phyloP scores from a whole-genome alignment of 2,888 invertebrate species.

The Microctonus hyperodae region DNA sequence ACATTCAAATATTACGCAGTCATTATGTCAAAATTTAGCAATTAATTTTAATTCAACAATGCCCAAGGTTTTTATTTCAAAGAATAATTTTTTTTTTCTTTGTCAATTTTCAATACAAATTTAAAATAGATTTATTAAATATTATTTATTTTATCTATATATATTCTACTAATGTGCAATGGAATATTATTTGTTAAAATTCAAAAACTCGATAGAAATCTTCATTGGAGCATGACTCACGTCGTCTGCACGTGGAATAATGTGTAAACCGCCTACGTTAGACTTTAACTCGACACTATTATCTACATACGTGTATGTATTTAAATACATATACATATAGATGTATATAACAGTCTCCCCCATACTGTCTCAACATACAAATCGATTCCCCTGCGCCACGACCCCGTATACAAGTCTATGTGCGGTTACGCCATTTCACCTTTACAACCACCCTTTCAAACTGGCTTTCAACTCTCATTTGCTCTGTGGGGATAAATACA shows the following conservation, averaged over 20 bases:
- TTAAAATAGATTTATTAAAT: no score
- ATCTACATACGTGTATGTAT: no score
- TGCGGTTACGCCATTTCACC: slow-evolving; percentile 16
- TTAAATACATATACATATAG: neutral
- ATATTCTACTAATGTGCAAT: no score
- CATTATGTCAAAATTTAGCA: no score
- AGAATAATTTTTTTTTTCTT: no score
- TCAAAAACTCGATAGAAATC: slow-evolving; percentile 3
- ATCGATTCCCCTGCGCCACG: slow-evolving; percentile 8
- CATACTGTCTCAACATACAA: neutral
- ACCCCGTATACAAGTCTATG: neutral
- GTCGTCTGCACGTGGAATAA: slow-evolving; percentile 14
- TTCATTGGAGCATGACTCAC: slow-evolving; percentile 9
- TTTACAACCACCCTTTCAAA: slow-evolving; percentile 8
- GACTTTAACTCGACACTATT: slow-evolving; percentile 3
- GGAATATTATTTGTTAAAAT: neutral
- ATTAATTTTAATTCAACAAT: no score
- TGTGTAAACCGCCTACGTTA: slow-evolving; percentile 8
- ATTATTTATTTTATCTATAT: no score
- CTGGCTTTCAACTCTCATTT: slow-evolving; percentile 20
- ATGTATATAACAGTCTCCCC: neutral
- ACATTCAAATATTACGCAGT: no score
- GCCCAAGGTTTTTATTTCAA: no score
- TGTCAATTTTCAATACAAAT: no score
- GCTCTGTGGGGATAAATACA: slow-evolving; percentile 15